phyloP scores from a whole-genome alignment of 2,888 invertebrate species.

The Saturnia japonica region DNA sequence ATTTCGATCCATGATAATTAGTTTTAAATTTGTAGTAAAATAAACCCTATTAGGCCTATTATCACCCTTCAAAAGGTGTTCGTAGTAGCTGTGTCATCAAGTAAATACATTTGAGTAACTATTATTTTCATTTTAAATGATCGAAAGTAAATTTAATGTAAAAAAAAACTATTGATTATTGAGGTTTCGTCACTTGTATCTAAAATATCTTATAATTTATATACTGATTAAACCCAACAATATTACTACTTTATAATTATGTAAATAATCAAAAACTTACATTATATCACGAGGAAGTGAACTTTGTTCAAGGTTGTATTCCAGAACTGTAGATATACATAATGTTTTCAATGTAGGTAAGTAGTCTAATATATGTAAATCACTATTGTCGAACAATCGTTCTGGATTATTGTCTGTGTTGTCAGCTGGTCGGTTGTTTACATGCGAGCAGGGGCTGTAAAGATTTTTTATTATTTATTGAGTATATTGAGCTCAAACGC shows the following conservation, averaged over 20 bases:
- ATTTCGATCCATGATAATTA: too few relatives aligned
- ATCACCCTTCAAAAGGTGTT: background rate
- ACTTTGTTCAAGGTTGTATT: conserved; percentile 84
- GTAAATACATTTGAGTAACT: background rate
- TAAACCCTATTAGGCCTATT: background rate
- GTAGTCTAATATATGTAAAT: conserved; percentile 91
- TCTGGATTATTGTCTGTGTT: conserved; percentile 61
- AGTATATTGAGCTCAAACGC: background rate
- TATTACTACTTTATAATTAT: background rate
- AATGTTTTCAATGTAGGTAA: conserved; percentile 88
- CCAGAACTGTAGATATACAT: conserved; percentile 84
- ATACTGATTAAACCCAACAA: background rate
- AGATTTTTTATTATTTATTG: conserved; percentile 14
- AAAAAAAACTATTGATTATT: too few relatives aligned
- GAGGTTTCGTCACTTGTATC: background rate
- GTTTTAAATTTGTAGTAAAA: too few relatives aligned
- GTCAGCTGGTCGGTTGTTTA: conserved; percentile 36
- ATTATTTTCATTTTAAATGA: background rate
- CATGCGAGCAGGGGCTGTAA: conserved; percentile 54
- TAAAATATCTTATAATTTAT: background rate
- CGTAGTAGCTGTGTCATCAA: too few relatives aligned
- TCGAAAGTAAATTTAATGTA: background rate
- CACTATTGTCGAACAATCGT: conserved; percentile 89
- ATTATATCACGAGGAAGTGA: conserved; percentile 84
- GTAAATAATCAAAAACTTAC: conserved; percentile 62